Base-by-base conservation (phyloP, 2,888 invertebrate species). In the Andrena marginata region DNA sequence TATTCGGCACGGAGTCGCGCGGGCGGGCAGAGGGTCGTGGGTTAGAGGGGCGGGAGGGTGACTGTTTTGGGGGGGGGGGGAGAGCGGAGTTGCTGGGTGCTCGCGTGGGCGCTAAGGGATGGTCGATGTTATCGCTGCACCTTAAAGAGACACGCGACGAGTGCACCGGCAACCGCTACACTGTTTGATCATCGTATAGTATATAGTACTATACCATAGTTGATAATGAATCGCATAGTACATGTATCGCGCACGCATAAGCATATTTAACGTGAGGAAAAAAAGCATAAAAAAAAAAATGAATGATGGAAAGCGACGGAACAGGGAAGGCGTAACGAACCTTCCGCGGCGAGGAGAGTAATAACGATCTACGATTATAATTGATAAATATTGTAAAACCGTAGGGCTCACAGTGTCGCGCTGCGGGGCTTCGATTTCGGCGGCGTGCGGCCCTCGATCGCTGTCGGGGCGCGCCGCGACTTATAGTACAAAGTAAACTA, bases 401-500 rank as follows among this genome's bases (percentile, higher is more conserved):
- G 63, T 74, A 82, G 84, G 76, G 81, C 77, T 70, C 48, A 72
- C 69, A 72, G 26, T 79, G 88, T 90, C 89, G 91, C 90, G 90
- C 75, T 74, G 90, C 90, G 91, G 91, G 91, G 88, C 91, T 89
- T 87, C 91, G 91, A 91, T 86, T 84, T 82, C 86, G 86, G 87
- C 76, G 86, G 86, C 86, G 81, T 73, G 84, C 86, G 87, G 79
- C 74, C 65, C 67, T 33, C 75, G 48, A 54, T n/a, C 13, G 23
- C 29, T 65, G 73, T 78, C 68, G 73, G 76, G 77, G 33, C 23
- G 33, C 54, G 62, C 92, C 91, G 92, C 89, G 92, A 90, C 88
- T 92, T 89, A 94, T 93, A 94, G 94, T 94, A 94, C 94, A 94
- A 94, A 94, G 85, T 92, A 92, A 92, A 88, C 77, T 92, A 92